Evolutionary conservation across 1,140 invertebrate genomes (phyloP).

Genomic region (Drosophila busckii): DNA sequence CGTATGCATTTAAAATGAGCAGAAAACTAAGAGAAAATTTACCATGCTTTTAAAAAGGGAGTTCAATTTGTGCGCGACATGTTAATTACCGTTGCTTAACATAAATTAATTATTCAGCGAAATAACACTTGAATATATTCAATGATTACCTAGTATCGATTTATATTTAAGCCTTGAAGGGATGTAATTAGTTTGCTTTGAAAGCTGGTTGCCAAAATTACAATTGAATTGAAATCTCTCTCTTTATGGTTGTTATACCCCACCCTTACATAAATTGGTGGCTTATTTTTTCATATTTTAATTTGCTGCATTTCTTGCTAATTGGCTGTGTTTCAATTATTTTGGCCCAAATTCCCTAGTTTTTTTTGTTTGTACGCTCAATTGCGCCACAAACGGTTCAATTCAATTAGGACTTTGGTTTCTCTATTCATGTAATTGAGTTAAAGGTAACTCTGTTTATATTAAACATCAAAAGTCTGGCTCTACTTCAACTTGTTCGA

Average conservation of each 20-base stretch:
- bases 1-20: slow-evolving; percentile 10
- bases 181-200: slow-evolving; percentile 17
- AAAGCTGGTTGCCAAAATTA: slow-evolving; percentile 17
- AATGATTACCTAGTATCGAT: too few species aligned
- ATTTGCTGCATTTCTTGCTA: slow-evolving; percentile 24
- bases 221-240: slow-evolving; percentile 15
- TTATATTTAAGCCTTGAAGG: not conserved
- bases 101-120: slow-evolving; percentile 9
- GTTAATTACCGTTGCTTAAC: slow-evolving; percentile 25
- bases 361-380: slow-evolving; percentile 9
- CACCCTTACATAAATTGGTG: too few species aligned
- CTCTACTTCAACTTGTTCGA: too few species aligned
- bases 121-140: too few species aligned
- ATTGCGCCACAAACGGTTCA: slow-evolving; percentile 20
- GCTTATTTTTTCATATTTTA: slow-evolving; percentile 11
- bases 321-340: slow-evolving; percentile 39
- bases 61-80: slow-evolving; percentile 16
- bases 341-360: slow-evolving; percentile 27
- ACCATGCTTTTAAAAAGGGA: slow-evolving; percentile 20
- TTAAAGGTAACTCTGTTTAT: too few species aligned
- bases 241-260: too few species aligned
- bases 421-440: too few species aligned
- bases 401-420: too few species aligned
- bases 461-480: too few species aligned
- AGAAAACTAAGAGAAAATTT: slow-evolving; percentile 16